Evolutionary conservation across 1,140 invertebrate genomes (phyloP), one percentile per base, ranked within the genome.

Genomic region (Drosophila santomea): DNA sequence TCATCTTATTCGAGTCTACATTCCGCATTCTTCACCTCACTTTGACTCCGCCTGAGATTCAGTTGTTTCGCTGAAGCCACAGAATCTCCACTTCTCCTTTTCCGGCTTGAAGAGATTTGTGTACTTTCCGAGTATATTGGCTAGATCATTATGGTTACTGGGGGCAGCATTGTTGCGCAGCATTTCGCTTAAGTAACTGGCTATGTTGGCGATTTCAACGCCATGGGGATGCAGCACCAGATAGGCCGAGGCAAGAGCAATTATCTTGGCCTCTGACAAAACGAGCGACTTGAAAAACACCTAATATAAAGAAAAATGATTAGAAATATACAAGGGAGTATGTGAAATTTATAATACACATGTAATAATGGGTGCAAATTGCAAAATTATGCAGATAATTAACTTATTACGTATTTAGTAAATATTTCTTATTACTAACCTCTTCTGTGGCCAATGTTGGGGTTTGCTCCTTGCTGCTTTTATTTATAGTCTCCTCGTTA

Each of bases 201-300:
- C 96, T 75, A 98, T 95, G 85, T 97, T 96, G 91, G 97, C 96
- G 4, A 97, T 94, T 61, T 96, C 96, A 2, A 97, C 96, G 44
- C 97, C 97, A 89, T 96, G 96, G 0, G 97, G 97, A 93, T 98
- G 97, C 45, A 98, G 96, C 90, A 97, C 96, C 35, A 98, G 94
- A 93, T 97, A 98, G 39, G 96, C 96, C 15, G 96, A 95, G 50
- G 97, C 95, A 41, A 98, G 93, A 68, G 96, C 96, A 69, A 96
- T 95, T n/a, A 96, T 91, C 84, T 95, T 95, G 1, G 95, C 95
- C 80, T 96, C 95, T 50, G 93, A 92, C 56, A 94, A 92, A 4
- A 92, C 93, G 54, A 94, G 89, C 68, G 93, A 92, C 38, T 93
- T 78, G 8, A 69, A 75, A 8, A 52, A 44, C 14, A 3, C 35